Percentiles rank a stretch among this genome's conserved stretches.
Conservation (phyloP, 1,140 invertebrate species). For the Euglossa dilemma region DNA sequence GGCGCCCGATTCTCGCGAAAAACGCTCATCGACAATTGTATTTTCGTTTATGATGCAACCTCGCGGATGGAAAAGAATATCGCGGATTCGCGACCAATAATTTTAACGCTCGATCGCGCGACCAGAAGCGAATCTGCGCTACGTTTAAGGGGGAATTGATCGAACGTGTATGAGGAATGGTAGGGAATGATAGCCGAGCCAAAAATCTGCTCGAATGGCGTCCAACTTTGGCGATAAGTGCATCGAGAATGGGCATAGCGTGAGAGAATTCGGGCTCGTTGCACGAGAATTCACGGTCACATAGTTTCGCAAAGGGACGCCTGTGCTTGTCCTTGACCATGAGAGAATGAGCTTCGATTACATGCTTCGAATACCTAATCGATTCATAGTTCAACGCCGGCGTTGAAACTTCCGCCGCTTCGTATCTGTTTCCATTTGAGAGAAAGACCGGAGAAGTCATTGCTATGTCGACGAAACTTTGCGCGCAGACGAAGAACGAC, state of each 20-base stretch:
- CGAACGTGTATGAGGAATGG: background rate
- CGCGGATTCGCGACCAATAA: background rate
- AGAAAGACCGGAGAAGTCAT: too few relatives aligned
- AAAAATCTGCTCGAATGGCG: background rate
- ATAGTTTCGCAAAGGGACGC: conserved; percentile 49
- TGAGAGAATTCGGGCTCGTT: conserved; percentile 50
- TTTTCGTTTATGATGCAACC: background rate
- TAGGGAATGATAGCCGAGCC: background rate
- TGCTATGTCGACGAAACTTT: too few relatives aligned
- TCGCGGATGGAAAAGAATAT: background rate
- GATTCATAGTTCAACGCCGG: background rate
- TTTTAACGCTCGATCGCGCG: background rate
- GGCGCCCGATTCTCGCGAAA: background rate
- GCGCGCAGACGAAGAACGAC: too few relatives aligned
- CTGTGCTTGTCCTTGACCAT: conserved; percentile 45
- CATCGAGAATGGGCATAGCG: conserved; percentile 37
- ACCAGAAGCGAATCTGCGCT: background rate
- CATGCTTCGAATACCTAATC: conserved; percentile 5
- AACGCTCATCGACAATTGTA: too few relatives aligned
- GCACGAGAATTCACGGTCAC: conserved; percentile 46
- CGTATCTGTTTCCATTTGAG: too few relatives aligned
- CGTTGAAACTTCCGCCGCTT: background rate
- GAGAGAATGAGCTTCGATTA: conserved; percentile 8
- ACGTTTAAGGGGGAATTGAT: background rate
- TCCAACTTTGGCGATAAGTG: conserved; percentile 9